Percentiles rank a stretch among this genome's conserved stretches.
These are phyloP conservation scores for Oxygymnocypris stewartii DNA, from an alignment of 2,113 vertebrate genomes.

Conservation along the genomic window DNA sequence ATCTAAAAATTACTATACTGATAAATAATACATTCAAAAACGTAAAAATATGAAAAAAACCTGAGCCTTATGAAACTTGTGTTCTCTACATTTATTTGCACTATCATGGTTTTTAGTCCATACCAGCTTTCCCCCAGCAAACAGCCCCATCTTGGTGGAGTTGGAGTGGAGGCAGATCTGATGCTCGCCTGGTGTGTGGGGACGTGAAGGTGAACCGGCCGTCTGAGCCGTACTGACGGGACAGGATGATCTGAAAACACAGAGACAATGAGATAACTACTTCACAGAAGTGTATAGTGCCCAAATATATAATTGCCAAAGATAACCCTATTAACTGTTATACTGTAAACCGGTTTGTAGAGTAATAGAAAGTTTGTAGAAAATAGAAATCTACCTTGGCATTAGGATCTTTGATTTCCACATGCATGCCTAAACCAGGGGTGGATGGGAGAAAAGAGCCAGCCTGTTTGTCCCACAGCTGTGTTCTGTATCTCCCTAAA, in stretches of 20 bases:
- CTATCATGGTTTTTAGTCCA: slow-evolving; percentile 26
- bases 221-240: slow-evolving; percentile 91
- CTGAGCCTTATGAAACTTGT: background rate
- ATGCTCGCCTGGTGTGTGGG: slow-evolving; percentile 92
- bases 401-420: slow-evolving; percentile 92
- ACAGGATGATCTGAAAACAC: slow-evolving; percentile 82
- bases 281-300: background rate
- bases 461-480: slow-evolving; percentile 90
- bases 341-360: background rate
- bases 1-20: background rate
- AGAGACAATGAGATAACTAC: background rate
- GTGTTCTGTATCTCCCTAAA: slow-evolving; percentile 89
- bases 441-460: slow-evolving; percentile 86
- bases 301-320: background rate
- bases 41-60: background rate
- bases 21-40: background rate
- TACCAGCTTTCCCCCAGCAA: slow-evolving; percentile 91
- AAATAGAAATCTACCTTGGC: slow-evolving; percentile 77
- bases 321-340: background rate
- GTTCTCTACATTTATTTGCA: background rate
- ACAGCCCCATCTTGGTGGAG: slow-evolving; percentile 92
- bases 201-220: slow-evolving; percentile 95
- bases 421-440: slow-evolving; percentile 92
- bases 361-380: background rate
- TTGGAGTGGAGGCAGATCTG: slow-evolving; percentile 97